These are phyloP conservation scores for Platalea minor DNA, from an alignment of 2,797 vertebrate genomes.

Conservation along the genomic window DNA sequence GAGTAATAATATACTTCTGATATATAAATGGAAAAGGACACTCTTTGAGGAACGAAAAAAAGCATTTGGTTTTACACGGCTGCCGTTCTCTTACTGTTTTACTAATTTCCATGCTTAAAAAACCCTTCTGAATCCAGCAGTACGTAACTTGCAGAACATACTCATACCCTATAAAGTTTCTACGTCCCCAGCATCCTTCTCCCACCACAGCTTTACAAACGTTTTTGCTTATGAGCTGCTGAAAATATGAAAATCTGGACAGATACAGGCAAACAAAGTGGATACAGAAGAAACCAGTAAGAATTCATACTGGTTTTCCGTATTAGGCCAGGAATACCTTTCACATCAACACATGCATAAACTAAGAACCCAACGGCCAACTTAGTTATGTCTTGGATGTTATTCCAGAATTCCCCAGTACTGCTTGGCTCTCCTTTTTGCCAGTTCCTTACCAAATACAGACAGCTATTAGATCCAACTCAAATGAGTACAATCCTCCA, in stretches of 20 bases:
- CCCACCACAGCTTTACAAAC: not conserved
- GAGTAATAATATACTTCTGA: not conserved
- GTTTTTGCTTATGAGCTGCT: not conserved
- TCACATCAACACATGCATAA: not conserved
- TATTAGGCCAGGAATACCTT: not conserved
- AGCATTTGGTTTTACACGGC: not conserved
- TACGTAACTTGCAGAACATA: not conserved
- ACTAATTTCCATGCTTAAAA: not conserved
- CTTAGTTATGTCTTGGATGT: not conserved
- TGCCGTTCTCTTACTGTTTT: not conserved
- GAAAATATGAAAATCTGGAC: not conserved
- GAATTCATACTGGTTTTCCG: not conserved
- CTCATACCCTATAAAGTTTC: not conserved
- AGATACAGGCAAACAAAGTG: not conserved
- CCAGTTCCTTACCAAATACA: not conserved
- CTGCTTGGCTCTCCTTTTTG: not conserved
- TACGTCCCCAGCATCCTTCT: not conserved
- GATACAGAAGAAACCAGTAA: not conserved
- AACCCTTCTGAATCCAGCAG: not conserved
- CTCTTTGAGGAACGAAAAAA: not conserved
- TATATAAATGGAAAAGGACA: not conserved
- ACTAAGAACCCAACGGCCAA: not conserved
- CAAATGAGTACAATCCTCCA: not conserved
- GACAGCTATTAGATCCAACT: not conserved
- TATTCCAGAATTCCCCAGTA: not conserved